Evolutionary conservation across 2,113 vertebrate genomes (phyloP), one percentile per base, ranked within the genome.

Genomic region (Callopanchax toddi): DNA sequence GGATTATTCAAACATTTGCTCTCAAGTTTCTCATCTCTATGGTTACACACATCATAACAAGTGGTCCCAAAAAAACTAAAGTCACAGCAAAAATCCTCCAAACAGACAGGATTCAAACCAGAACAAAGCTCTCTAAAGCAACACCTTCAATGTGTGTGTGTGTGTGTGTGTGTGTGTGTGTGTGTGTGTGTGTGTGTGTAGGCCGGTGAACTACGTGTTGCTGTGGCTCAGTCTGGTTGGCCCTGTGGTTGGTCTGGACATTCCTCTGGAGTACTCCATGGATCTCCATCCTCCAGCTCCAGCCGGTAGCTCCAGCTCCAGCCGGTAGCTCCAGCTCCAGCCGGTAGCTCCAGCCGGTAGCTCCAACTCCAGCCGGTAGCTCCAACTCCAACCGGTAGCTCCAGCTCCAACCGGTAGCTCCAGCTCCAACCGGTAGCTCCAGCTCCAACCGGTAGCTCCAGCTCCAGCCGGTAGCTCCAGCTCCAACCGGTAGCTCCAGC

Each of bases 221-320:
- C 71, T 84, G 0, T 93, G 93, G 93, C 76, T 93, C 60, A 93
- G 93, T 70, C 72, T 88, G 46, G 89, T 93, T 17, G 92, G 87
- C 17, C 93, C 93, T 15, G 54, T 89, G 44, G 87, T 93, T 34
- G 91, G 92, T 26, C 81, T 93, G 44, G 84, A 91, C 0, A 26
- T 93, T 29, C 84, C 92, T 21, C 74, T 93, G 43, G 72, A 81
- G 58, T 93, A 90, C 74, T 77, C 20, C 42, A 83, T 63, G 8
- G 45, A 22, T 32, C 57, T 52, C 40, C 50, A 29, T 4, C 60
- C 21, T 26, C 29, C 6, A 5, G 42, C 34, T 6, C 60, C 3
- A 5, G n/a, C 20, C 62, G 0, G 21, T n/a, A n/a, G n/a, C 21
- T 26, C 29, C 6, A 5, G 42, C 34, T 6, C 60, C 3, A 5